phyloP scores from a whole-genome alignment of 1,140 invertebrate species.

The Atopsyche davidsoni region DNA sequence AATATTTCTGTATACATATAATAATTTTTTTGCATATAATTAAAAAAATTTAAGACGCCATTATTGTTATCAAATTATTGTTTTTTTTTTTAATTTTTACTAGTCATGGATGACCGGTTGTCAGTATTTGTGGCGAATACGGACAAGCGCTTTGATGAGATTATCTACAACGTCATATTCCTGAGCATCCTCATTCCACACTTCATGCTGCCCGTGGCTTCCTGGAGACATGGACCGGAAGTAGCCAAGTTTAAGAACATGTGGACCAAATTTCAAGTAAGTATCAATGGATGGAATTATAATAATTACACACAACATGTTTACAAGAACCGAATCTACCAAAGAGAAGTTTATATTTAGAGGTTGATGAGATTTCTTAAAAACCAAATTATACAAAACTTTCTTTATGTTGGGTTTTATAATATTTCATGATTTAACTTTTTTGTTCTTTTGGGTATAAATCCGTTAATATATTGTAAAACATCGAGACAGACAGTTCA shows the following conservation, averaged over 20 bases:
- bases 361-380: no score
- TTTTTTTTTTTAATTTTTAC: conserved; percentile 9
- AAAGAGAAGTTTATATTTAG: no score
- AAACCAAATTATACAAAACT: conserved; percentile 4
- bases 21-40: no score
- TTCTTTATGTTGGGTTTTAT: no score
- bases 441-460: no score
- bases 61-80: conserved; percentile 2
- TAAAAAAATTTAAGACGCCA: no score
- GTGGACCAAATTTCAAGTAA: conserved; percentile 64
- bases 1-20: no score
- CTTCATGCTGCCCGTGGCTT: conserved; percentile 59
- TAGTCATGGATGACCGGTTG: conserved; percentile 49
- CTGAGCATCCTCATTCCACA: conserved; percentile 63
- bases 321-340: no score
- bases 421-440: no score
- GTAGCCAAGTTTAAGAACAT: conserved; percentile 67
- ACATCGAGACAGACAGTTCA: no score
- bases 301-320: no score
- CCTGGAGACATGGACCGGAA: conserved; percentile 59
- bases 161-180: conserved; percentile 65
- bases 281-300: background rate
- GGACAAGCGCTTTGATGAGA: conserved; percentile 61
- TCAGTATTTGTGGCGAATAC: conserved; percentile 49
- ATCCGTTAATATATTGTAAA: no score